Evolutionary conservation across 2,888 invertebrate genomes (phyloP).

Genomic region (Drosophila aldrichi): DNA sequence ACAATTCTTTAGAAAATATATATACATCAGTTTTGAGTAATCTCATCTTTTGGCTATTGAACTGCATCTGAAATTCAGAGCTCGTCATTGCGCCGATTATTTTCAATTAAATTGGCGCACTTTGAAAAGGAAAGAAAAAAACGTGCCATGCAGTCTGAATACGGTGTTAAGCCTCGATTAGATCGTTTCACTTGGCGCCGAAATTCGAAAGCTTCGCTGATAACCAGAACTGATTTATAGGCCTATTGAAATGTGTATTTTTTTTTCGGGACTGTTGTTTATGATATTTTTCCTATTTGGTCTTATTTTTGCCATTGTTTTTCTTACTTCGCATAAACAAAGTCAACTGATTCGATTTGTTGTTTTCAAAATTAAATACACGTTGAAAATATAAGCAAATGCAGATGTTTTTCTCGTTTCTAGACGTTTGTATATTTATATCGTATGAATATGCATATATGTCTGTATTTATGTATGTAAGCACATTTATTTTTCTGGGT

Average conservation of each 20-base stretch:
- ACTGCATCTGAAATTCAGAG: constrained; percentile 12
- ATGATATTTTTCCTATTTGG: constrained; percentile 33
- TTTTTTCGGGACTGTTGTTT: constrained; percentile 21
- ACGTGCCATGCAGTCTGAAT: constrained; percentile 60
- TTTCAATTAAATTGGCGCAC: constrained; percentile 11
- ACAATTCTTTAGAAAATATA: not conserved
- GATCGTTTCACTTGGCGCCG: not conserved
- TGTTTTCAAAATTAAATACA: constrained; percentile 11
- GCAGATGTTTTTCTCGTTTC: constrained; percentile 25
- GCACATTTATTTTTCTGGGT: constrained; percentile 57
- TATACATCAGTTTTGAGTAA: constrained; percentile 11
- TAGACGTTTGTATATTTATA: constrained; percentile 1
- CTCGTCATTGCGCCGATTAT: constrained; percentile 9
- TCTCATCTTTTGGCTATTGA: constrained; percentile 31
- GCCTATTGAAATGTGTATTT: constrained; percentile 10
- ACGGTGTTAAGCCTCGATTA: not conserved
- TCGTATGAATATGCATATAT: constrained; percentile 1
- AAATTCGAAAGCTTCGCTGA: not conserved
- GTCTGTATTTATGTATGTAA: not conserved
- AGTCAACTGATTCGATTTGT: constrained; percentile 62
- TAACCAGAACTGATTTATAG: constrained; percentile 26
- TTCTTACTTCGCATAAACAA: constrained; percentile 64
- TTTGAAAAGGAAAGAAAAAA: constrained; percentile 17
- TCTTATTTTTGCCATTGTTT: constrained; percentile 44
- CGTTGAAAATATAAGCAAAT: constrained; percentile 5